Evolutionary conservation across 2,797 vertebrate genomes (phyloP).

Genomic region (Acestrorhynchus altus): DNA sequence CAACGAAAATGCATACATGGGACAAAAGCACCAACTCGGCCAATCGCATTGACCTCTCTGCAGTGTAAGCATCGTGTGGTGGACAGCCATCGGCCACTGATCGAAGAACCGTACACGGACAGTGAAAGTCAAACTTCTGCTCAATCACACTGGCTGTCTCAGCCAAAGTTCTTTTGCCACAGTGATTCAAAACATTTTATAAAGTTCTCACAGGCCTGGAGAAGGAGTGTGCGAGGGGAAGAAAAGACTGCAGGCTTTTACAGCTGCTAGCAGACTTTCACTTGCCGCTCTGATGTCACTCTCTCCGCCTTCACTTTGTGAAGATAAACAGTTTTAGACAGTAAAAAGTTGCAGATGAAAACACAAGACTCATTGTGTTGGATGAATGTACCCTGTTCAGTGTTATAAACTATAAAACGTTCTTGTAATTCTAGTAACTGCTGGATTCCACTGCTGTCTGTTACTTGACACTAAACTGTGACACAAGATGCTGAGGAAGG

Average conservation of each 20-base stretch:
- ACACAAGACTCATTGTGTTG: constrained; percentile 47
- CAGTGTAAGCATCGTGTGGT: constrained; percentile 77
- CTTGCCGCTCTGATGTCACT: constrained; percentile 32
- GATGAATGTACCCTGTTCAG: constrained; percentile 19
- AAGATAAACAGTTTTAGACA: constrained; percentile 30
- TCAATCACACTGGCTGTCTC: constrained; percentile 60
- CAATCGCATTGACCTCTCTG: constrained; percentile 90
- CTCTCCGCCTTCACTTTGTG: constrained; percentile 18
- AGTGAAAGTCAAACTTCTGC: neutral
- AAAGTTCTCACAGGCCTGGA: neutral
- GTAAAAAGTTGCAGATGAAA: constrained; percentile 40
- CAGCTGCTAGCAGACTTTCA: constrained; percentile 15
- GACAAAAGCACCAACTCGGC: constrained; percentile 93
- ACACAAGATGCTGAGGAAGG: constrained; percentile 32
- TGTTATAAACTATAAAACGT: constrained; percentile 11
- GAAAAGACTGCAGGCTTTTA: constrained; percentile 8
- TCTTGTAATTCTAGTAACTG: constrained; percentile 31
- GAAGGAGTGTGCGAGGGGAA: constrained; percentile 1
- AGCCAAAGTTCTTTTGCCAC: constrained; percentile 16
- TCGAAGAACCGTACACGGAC: constrained; percentile 3
- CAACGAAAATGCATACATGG: constrained; percentile 92
- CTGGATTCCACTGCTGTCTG: constrained; percentile 48
- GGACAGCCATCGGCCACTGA: neutral
- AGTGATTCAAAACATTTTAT: constrained; percentile 4
- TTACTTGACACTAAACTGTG: constrained; percentile 48